Base-by-base conservation (phyloP, 2,113 vertebrate species). In the Alces alces region DNA sequence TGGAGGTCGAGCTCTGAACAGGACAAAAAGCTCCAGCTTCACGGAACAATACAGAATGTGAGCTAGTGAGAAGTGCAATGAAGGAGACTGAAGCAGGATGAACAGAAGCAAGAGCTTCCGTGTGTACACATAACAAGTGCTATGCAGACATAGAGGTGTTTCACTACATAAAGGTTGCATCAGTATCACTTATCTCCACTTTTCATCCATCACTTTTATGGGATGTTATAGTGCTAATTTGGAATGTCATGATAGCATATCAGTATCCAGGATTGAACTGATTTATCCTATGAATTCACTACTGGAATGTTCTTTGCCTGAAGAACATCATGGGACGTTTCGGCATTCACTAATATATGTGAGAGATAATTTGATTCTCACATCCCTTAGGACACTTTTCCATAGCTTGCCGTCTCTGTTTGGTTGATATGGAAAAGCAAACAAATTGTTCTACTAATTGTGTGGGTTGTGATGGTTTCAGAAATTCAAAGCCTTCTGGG, bases 391-490 rank as follows among this genome's bases (percentile, higher is more conserved):
- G 80, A 30, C 23, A 84, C 33, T 95, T 96, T 82, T 73, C 36
- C 50, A 43, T 27, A 36, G 58, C 93, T 93, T 97, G 83, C 39
- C 58, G 58, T 64, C 21, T 92, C 57, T 93, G 23, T 89, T 95
- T 92, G 86, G 82, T 90, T 78, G 66, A 73, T 55, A 86, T 25
- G 86, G 87, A 89, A 88, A 96, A 86, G 43, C 58, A 85, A 94
- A 91, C 21, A 83, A 91, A 94, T 55, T 86, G 30, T 47, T 78
- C n/a, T 86, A 83, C 60, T 89, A 89, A 90, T 86, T 78, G 64
- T 39, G 39, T 87, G 66, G 50, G 58, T 89, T 60, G 28, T 61
- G 27, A 92, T 2, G 76, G 50, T 86, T 60, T 82, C 28, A 61
- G 82, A 60, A 73, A 91, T 80, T 90, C 19, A 93, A 95, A 95